phyloP scores from a whole-genome alignment of 2,888 invertebrate genomes.

The Sinotaia quadrata region DNA sequence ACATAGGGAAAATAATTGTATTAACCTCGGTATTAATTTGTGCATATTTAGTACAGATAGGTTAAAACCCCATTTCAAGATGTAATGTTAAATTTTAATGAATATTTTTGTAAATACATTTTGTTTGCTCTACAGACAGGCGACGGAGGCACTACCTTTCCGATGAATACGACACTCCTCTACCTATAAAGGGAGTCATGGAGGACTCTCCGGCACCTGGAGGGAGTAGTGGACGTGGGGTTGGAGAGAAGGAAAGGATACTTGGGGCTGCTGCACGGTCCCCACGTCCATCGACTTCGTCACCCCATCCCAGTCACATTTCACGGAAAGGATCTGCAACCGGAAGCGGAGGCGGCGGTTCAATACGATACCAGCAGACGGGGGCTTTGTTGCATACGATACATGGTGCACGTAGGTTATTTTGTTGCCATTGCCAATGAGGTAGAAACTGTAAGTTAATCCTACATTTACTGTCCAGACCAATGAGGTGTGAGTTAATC shows the following conservation, averaged over 20 bases:
- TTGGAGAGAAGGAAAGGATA: slow-evolving; percentile 22
- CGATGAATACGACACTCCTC: slow-evolving; percentile 24
- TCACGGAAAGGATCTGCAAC: neutral
- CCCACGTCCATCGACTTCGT: slow-evolving; percentile 20
- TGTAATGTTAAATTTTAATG: too few species aligned
- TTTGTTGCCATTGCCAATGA: too few species aligned
- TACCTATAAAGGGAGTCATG: slow-evolving; percentile 12
- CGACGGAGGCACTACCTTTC: slow-evolving; percentile 22
- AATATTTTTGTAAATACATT: neutral
- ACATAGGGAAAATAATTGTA: too few species aligned
- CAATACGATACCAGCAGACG: slow-evolving; percentile 22
- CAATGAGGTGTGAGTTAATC: too few species aligned
- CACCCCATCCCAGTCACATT: slow-evolving; percentile 18
- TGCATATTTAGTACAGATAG: too few species aligned
- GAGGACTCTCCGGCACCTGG: slow-evolving; percentile 11
- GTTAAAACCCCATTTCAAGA: too few species aligned
- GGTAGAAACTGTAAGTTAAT: too few species aligned
- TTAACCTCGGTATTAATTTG: too few species aligned
- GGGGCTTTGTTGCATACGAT: neutral
- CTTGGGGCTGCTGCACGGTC: neutral
- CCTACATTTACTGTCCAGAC: too few species aligned
- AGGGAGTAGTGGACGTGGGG: neutral
- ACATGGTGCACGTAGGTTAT: neutral
- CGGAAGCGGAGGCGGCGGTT: slow-evolving; percentile 7
- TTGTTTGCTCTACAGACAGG: slow-evolving; percentile 6